Evolutionary conservation across 2,113 vertebrate genomes (phyloP).

Genomic region (Gymnogyps californianus): DNA sequence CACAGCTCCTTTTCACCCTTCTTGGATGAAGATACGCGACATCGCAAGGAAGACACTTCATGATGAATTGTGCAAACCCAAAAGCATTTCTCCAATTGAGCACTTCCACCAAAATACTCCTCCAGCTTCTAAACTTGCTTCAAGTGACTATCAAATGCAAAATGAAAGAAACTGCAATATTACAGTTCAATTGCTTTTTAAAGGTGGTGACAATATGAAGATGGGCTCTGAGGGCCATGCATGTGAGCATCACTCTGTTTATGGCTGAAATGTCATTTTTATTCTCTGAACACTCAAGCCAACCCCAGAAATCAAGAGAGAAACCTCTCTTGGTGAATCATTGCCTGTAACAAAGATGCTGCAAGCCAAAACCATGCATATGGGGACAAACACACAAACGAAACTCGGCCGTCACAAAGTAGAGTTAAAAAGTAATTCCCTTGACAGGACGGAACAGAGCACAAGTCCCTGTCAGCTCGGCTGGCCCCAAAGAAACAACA

Average conservation of each 20-base stretch:
- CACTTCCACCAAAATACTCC: background rate
- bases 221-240: background rate
- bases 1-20: background rate
- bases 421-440: background rate
- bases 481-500: background rate
- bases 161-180: background rate
- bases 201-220: background rate
- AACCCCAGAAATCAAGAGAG: background rate
- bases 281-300: background rate
- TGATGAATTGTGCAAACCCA: background rate
- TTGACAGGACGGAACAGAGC: background rate
- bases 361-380: background rate
- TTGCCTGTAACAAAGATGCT: background rate
- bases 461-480: background rate
- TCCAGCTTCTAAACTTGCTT: background rate
- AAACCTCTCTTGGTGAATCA: background rate
- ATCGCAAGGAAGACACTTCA: background rate
- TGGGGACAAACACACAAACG: background rate
- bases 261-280: background rate
- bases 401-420: background rate
- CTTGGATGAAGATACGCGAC: fast-evolving
- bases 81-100: background rate
- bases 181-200: background rate
- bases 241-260: background rate
- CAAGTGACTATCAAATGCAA: background rate